A percentile compares a stretch with the other conserved stretches of the same genome.
These are phyloP conservation scores for Folsomia candida DNA, from an alignment of 2,888 invertebrate species.

Conservation along the genomic window DNA sequence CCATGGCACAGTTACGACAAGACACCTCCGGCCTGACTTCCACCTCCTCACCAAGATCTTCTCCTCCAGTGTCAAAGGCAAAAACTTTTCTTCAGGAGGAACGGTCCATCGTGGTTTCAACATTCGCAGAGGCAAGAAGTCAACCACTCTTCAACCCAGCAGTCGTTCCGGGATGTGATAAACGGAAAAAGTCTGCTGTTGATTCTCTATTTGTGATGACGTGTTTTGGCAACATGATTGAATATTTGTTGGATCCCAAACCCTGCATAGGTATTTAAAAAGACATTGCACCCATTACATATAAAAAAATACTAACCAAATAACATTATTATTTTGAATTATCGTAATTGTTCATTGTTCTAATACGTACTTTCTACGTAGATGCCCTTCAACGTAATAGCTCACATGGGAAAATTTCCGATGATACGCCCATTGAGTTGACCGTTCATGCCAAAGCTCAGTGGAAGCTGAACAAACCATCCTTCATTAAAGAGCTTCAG, in stretches of 20 bases:
- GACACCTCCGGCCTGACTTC: conserved; percentile 40
- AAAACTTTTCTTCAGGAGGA: conserved; percentile 59
- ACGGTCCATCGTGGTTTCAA: conserved; percentile 73
- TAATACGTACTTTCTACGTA: conserved; percentile 9
- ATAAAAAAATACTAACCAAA: not conserved
- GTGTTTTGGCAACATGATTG: conserved; percentile 79
- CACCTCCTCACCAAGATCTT: conserved; percentile 44
- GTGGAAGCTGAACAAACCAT: conserved; percentile 70
- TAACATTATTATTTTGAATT: conserved; percentile 7
- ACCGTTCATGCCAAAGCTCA: conserved; percentile 82
- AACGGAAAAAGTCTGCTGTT: conserved; percentile 60
- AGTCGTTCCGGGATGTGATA: conserved; percentile 53
- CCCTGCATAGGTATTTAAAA: conserved; percentile 59
- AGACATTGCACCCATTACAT: not conserved
- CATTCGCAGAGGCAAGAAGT: conserved; percentile 72
- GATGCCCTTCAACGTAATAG: conserved; percentile 30
- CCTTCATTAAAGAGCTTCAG: conserved; percentile 61
- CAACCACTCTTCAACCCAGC: conserved; percentile 62
- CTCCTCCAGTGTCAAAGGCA: conserved; percentile 46
- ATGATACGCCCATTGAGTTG: conserved; percentile 81
- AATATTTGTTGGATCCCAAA: conserved; percentile 81
- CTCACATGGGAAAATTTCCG: conserved; percentile 73
- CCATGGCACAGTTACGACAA: conserved; percentile 79
- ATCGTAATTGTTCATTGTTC: not conserved
- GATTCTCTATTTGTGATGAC: conserved; percentile 89